phyloP scores from a whole-genome alignment of 2,888 invertebrate species.

The Branchinecta sandiegonensis region DNA sequence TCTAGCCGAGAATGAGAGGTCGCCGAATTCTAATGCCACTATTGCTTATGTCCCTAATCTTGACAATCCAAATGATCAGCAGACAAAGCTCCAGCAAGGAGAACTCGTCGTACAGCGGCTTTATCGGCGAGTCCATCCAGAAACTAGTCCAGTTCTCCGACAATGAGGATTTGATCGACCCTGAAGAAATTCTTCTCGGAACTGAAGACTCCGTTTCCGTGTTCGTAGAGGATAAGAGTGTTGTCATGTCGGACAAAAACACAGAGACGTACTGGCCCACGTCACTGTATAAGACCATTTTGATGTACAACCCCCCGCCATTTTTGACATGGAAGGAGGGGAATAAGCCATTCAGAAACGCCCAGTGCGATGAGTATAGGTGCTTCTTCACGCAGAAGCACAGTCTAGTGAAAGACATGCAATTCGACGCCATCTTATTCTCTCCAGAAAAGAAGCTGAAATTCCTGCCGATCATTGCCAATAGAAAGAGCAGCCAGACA shows the following conservation, averaged over 20 bases:
- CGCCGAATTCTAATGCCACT: too few species aligned
- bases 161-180: neutral
- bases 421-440: neutral
- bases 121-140: neutral
- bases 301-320: neutral
- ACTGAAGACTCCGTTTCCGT: neutral
- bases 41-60: too few species aligned
- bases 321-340: constrained; percentile 4
- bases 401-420: neutral
- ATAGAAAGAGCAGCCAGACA: neutral
- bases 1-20: too few species aligned
- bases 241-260: neutral
- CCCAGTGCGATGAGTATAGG: neutral
- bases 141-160: neutral
- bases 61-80: too few species aligned
- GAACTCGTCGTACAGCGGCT: too few species aligned
- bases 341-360: constrained; percentile 1
- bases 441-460: constrained; percentile 9
- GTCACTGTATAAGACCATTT: constrained; percentile 1
- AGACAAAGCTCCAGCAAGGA: too few species aligned
- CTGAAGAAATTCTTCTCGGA: constrained; percentile 1
- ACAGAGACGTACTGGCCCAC: neutral
- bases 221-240: neutral
- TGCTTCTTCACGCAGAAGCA: neutral
- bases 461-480: neutral